Percentiles rank a stretch among this genome's conserved stretches.
These are phyloP conservation scores for Ceratosolen fusciceps DNA, from an alignment of 1,140 invertebrate genomes.

Conservation along the genomic window DNA sequence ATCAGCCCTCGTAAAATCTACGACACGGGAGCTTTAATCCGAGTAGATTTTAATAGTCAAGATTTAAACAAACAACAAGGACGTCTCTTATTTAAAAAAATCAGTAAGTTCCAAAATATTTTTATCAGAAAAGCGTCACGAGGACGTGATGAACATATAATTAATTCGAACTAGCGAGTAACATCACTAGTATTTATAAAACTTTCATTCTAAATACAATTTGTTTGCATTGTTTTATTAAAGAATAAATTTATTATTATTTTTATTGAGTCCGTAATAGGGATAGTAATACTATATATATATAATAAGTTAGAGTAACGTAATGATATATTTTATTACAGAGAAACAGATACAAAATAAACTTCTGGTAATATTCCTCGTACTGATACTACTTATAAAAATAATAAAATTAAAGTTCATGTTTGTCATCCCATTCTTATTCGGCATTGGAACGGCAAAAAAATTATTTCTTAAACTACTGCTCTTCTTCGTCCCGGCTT, in stretches of 20 bases:
- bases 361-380: conserved; percentile 80
- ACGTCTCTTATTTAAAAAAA: conserved; percentile 78
- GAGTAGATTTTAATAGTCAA: conserved; percentile 75
- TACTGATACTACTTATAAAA: conserved; percentile 83
- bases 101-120: conserved; percentile 74
- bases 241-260: too few species aligned
- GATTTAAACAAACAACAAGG: conserved; percentile 63
- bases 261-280: too few species aligned
- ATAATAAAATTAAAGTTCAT: conserved; percentile 83
- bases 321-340: conserved; percentile 73
- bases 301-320: too few species aligned
- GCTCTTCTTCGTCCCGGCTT: conserved; percentile 84
- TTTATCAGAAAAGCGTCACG: conserved; percentile 11
- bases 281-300: too few species aligned
- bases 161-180: too few species aligned
- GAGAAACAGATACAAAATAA: conserved; percentile 84
- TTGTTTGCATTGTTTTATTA: too few species aligned
- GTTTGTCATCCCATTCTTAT: conserved; percentile 80
- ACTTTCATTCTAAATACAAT: too few species aligned
- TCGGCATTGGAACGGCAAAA: conserved; percentile 85
- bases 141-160: conserved; percentile 19
- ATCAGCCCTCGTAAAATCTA: conserved; percentile 81
- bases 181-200: too few species aligned
- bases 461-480: conserved; percentile 85
- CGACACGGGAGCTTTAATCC: conserved; percentile 79